Conservation (phyloP, 2,797 vertebrate genomes). For the Peromyscus melanophrys region DNA sequence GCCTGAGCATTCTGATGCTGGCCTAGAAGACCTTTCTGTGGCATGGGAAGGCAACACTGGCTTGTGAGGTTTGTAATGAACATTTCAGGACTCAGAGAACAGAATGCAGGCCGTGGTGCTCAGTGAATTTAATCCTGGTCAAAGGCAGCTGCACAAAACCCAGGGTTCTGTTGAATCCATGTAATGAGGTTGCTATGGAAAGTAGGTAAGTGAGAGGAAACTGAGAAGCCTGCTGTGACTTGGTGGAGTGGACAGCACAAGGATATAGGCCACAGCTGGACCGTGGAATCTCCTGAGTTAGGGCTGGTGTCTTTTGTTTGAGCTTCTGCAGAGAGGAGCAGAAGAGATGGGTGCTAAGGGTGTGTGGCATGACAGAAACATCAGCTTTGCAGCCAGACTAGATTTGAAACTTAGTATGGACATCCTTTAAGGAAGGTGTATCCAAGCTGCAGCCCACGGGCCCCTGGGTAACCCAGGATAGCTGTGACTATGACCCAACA, state of each 20-base stretch:
- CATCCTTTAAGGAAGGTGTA: no score
- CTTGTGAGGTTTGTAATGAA: not conserved
- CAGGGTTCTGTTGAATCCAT: not conserved
- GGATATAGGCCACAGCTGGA: not conserved
- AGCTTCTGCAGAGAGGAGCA: not conserved
- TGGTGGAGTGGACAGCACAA: accelerated
- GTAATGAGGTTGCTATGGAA: not conserved
- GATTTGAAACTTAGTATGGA: not conserved
- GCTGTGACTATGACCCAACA: not conserved
- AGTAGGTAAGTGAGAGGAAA: not conserved
- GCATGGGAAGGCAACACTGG: not conserved
- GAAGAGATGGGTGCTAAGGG: not conserved
- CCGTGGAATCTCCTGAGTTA: not conserved
- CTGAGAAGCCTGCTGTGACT: not conserved
- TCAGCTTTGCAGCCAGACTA: not conserved
- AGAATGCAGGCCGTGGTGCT: no score
- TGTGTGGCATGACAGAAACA: accelerated
- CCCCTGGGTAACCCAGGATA: not conserved
- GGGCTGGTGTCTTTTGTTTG: accelerated
- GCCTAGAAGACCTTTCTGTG: not conserved
- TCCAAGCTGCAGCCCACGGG: not conserved
- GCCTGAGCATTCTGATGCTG: not conserved
- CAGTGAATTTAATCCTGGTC: not conserved
- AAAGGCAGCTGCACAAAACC: not conserved
- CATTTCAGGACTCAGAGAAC: not conserved